Evolutionary conservation across 2,113 vertebrate genomes (phyloP).

Genomic region (Oceanodroma tethys): DNA sequence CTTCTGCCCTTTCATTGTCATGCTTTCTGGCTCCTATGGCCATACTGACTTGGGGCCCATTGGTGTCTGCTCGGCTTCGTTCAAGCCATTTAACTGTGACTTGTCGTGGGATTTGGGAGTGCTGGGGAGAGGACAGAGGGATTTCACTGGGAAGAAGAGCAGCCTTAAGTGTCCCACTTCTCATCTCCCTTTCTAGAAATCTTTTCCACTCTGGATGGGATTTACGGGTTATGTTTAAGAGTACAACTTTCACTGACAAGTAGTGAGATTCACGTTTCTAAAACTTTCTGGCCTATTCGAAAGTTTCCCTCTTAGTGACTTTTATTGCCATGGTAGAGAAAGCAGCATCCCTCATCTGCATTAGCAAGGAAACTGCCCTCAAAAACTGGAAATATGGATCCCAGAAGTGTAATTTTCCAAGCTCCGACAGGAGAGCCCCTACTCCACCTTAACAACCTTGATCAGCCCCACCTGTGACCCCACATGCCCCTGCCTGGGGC

Average conservation of each 20-base stretch:
- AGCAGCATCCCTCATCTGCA: background rate
- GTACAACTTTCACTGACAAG: background rate
- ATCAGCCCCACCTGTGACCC: background rate
- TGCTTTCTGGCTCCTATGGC: background rate
- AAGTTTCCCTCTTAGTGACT: background rate
- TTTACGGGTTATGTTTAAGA: background rate
- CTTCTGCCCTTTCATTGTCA: background rate
- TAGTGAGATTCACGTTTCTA: background rate
- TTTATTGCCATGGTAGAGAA: background rate
- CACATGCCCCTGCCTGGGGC: accelerated
- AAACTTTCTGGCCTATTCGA: background rate
- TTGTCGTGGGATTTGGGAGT: background rate
- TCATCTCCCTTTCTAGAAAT: background rate
- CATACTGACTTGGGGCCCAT: accelerated
- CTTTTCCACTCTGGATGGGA: background rate
- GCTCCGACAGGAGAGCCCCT: background rate
- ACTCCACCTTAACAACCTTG: background rate
- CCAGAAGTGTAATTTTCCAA: background rate
- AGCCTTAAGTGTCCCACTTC: background rate
- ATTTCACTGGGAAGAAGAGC: background rate
- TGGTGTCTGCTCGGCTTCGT: accelerated
- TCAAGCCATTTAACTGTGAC: background rate
- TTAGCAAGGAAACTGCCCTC: background rate
- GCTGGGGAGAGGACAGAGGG: background rate
- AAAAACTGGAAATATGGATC: background rate